phyloP scores from a whole-genome alignment of 2,888 invertebrate species.

The Uropetala carovei region DNA sequence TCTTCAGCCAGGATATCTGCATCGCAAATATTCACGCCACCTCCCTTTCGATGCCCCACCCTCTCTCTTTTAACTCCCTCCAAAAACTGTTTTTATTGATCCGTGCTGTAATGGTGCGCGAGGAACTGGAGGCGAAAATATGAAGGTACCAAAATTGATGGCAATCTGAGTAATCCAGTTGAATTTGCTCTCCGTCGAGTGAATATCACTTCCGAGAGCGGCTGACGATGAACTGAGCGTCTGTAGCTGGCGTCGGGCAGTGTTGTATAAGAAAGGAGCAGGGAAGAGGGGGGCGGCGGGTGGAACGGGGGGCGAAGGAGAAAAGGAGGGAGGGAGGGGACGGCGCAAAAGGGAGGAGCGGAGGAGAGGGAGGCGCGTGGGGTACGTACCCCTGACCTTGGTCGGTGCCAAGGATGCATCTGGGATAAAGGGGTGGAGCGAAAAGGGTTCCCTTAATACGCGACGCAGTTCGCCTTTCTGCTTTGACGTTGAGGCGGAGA shows the following conservation, averaged over 20 bases:
- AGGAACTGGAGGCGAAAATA: too few species aligned
- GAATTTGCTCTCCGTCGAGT: neutral
- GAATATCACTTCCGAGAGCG: neutral
- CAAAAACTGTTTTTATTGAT: neutral
- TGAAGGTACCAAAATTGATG: neutral
- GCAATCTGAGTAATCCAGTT: neutral
- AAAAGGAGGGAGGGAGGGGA: neutral
- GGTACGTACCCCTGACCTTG: neutral
- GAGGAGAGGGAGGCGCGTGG: neutral
- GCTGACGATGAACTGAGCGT: neutral
- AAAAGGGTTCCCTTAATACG: neutral
- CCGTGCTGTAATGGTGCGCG: neutral
- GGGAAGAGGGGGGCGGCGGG: neutral
- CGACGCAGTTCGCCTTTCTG: neutral
- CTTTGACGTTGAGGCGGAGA: neutral
- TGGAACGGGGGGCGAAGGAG: neutral
- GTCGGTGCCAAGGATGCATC: neutral
- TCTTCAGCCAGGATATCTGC: constrained; percentile 33
- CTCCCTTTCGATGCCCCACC: neutral
- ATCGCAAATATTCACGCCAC: neutral
- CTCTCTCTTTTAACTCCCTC: neutral
- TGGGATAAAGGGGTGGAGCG: neutral
- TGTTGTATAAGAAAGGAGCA: neutral
- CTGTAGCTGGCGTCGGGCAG: neutral
- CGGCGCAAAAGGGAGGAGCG: neutral